phyloP scores from a whole-genome alignment of 2,888 invertebrate genomes.

The Spisula subtruncata region DNA sequence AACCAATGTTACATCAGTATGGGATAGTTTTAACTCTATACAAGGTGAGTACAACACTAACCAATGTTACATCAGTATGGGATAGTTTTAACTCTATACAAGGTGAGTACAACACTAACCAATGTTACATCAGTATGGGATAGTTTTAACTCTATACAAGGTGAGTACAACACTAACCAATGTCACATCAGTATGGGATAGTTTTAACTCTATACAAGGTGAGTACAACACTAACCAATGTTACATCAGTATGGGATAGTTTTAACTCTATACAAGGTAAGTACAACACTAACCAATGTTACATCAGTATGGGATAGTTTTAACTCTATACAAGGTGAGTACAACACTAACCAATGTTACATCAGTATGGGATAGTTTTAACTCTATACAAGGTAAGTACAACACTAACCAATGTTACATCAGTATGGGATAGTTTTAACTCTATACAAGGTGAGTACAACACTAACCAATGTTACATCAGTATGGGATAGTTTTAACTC shows the following conservation, averaged over 20 bases:
- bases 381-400: slow-evolving; percentile 66
- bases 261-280: slow-evolving; percentile 62
- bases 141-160: slow-evolving; percentile 69
- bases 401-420: slow-evolving; percentile 74
- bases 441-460: slow-evolving; percentile 64
- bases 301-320: slow-evolving; percentile 79
- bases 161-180: slow-evolving; percentile 72
- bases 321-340: slow-evolving; percentile 62
- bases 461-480: slow-evolving; percentile 76
- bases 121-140: slow-evolving; percentile 79
- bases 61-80: slow-evolving; percentile 79
- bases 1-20: slow-evolving; percentile 77
- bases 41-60: slow-evolving; percentile 68
- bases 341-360: slow-evolving; percentile 75
- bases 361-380: slow-evolving; percentile 79
- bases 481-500: slow-evolving; percentile 79
- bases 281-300: slow-evolving; percentile 72
- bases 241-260: slow-evolving; percentile 79
- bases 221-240: slow-evolving; percentile 73
- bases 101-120: slow-evolving; percentile 70
- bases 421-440: slow-evolving; percentile 79
- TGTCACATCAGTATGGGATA: slow-evolving; percentile 79
- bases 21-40: slow-evolving; percentile 76
- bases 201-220: slow-evolving; percentile 65
- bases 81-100: slow-evolving; percentile 72